A percentile compares a stretch with the other conserved stretches of the same genome.
Evolutionary conservation across 2,113 vertebrate species (phyloP).

Genomic region (Ursus arctos): DNA sequence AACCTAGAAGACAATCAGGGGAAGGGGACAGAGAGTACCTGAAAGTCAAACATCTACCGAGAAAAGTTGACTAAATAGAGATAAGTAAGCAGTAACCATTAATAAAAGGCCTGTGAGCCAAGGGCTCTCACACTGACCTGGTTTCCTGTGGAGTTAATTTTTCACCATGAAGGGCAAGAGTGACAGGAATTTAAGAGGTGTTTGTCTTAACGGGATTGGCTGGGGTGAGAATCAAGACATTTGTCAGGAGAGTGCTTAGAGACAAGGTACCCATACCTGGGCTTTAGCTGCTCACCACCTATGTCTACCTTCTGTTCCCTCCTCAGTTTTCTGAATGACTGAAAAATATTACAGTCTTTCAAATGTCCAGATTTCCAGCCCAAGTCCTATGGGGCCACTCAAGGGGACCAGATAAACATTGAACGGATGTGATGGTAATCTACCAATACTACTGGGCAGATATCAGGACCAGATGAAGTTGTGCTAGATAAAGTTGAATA

Average conservation of each 20-base stretch:
- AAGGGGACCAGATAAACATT: neutral
- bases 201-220: neutral
- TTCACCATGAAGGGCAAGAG: neutral
- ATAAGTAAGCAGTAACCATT: neutral
- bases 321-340: neutral
- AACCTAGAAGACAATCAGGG: neutral
- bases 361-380: neutral
- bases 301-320: neutral
- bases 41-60: neutral
- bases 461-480: neutral
- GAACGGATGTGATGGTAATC: neutral
- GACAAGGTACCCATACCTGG: neutral
- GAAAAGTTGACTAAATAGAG: neutral
- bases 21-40: neutral
- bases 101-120: neutral
- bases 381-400: neutral
- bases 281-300: neutral
- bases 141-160: neutral
- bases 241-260: neutral
- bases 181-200: neutral
- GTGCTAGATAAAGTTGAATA: neutral
- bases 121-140: neutral
- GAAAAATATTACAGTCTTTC: neutral
- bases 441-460: neutral
- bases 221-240: neutral